These are phyloP conservation scores for Rhynchophorus ferrugineus DNA, from an alignment of 1,140 invertebrate species.

Conservation along the genomic window DNA sequence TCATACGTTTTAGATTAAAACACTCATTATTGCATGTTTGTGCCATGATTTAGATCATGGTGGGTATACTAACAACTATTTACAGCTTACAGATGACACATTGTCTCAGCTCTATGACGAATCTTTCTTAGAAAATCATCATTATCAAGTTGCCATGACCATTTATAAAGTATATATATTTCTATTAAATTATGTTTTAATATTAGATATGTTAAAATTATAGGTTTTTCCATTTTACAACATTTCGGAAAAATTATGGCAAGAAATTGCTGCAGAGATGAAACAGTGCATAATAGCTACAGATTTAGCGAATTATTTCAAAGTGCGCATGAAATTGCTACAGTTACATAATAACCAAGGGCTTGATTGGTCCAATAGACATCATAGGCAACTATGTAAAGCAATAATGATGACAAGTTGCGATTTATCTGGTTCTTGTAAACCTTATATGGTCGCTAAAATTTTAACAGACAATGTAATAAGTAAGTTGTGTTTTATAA, in stretches of 20 bases:
- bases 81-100: conserved; percentile 43
- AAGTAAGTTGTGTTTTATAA: conserved; percentile 35
- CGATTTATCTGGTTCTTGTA: conserved; percentile 49
- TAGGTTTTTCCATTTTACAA: conserved; percentile 26
- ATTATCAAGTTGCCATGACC: conserved; percentile 46
- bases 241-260: conserved; percentile 14
- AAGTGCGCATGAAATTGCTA: conserved; percentile 42
- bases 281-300: conserved; percentile 49
- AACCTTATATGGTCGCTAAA: conserved; percentile 47
- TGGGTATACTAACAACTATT: conserved; percentile 51
- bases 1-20: no score
- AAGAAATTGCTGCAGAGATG: conserved; percentile 40
- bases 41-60: conserved; percentile 53
- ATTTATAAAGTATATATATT: conserved; percentile 35
- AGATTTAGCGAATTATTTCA: conserved; percentile 48
- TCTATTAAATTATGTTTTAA: neutral
- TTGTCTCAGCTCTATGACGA: conserved; percentile 45
- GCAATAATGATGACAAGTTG: conserved; percentile 50
- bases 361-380: conserved; percentile 41
- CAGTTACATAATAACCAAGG: conserved; percentile 39
- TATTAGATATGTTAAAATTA: conserved; percentile 4
- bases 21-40: conserved; percentile 46
- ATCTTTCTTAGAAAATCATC: conserved; percentile 50
- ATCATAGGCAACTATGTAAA: conserved; percentile 44
- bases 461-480: conserved; percentile 45